Percentiles rank a stretch among this genome's conserved stretches.
Evolutionary conservation across 2,888 invertebrate genomes (phyloP).

Genomic region (Pyrrhosoma nymphula): DNA sequence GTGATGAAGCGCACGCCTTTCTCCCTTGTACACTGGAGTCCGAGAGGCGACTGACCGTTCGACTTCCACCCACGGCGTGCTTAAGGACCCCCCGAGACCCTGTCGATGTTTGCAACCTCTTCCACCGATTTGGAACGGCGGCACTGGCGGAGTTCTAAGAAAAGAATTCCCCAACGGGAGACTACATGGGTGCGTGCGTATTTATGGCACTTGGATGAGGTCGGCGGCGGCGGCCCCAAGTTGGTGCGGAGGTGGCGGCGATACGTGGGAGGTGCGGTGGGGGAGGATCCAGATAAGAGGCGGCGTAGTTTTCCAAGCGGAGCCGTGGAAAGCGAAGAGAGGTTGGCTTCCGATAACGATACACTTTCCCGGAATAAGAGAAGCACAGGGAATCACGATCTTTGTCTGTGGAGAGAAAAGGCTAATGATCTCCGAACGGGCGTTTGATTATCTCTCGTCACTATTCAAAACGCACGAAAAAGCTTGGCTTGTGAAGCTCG

Average conservation of each 20-base stretch:
- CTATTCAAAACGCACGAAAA: not conserved
- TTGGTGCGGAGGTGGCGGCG: not conserved
- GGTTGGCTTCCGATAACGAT: not conserved
- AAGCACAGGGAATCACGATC: not conserved
- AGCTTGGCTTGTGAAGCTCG: not conserved
- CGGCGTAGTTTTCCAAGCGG: not conserved
- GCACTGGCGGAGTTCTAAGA: not conserved
- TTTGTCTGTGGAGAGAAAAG: not conserved
- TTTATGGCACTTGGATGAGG: not conserved
- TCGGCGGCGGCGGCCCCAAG: not conserved
- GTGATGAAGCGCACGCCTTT: not conserved
- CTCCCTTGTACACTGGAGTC: not conserved
- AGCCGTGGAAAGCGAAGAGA: not conserved
- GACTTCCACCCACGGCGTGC: not conserved
- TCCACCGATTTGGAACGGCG: slow-evolving; percentile 31
- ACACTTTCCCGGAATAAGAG: not conserved
- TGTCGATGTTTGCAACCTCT: not conserved
- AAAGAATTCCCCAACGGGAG: not conserved
- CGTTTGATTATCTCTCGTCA: not conserved
- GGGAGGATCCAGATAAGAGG: not conserved
- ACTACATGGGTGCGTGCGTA: not conserved
- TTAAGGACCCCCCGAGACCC: not conserved
- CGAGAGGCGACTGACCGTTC: not conserved
- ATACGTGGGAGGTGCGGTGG: not conserved
- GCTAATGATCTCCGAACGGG: not conserved